Conservation (phyloP, 2,888 invertebrate species). For the Drosophila hamatofila region DNA sequence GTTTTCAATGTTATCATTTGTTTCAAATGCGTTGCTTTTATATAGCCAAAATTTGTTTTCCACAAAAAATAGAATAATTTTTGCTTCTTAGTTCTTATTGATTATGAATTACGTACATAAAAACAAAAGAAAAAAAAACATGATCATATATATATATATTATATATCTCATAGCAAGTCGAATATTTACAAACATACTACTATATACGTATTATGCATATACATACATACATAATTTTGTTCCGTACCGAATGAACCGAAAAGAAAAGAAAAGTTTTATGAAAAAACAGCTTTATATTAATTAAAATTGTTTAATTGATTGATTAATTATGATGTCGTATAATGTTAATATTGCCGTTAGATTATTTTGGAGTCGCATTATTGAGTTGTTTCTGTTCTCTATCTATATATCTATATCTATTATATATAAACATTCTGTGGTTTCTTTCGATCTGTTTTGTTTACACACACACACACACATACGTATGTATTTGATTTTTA, state of each 20-base stretch:
- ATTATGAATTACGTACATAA: slow-evolving; percentile 40
- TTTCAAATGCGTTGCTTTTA: slow-evolving; percentile 71
- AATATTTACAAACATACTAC: slow-evolving; percentile 13
- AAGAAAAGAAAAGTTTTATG: slow-evolving; percentile 27
- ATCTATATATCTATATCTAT: neutral
- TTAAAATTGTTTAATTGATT: slow-evolving; percentile 67
- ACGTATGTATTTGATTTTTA: slow-evolving; percentile 30
- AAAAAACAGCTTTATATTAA: slow-evolving; percentile 67
- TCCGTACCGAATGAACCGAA: slow-evolving; percentile 38
- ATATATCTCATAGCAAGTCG: slow-evolving; percentile 8
- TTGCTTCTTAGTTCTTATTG: slow-evolving; percentile 65
- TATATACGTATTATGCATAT: slow-evolving; percentile 52
- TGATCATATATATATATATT: slow-evolving; percentile 17
- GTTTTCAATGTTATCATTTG: slow-evolving; percentile 62
- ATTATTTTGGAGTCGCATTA: slow-evolving; percentile 44
- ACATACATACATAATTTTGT: slow-evolving; percentile 37
- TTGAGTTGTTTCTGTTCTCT: slow-evolving; percentile 55
- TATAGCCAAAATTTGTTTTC: slow-evolving; percentile 79
- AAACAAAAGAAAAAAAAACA: slow-evolving; percentile 1
- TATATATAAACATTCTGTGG: slow-evolving; percentile 26
- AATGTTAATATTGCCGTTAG: slow-evolving; percentile 55
- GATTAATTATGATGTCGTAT: slow-evolving; percentile 26
- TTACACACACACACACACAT: slow-evolving; percentile 41
- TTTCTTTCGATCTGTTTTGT: slow-evolving; percentile 57
- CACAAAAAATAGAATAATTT: slow-evolving; percentile 73